Conservation (phyloP, 2,888 invertebrate species). For the Tipula unca region DNA sequence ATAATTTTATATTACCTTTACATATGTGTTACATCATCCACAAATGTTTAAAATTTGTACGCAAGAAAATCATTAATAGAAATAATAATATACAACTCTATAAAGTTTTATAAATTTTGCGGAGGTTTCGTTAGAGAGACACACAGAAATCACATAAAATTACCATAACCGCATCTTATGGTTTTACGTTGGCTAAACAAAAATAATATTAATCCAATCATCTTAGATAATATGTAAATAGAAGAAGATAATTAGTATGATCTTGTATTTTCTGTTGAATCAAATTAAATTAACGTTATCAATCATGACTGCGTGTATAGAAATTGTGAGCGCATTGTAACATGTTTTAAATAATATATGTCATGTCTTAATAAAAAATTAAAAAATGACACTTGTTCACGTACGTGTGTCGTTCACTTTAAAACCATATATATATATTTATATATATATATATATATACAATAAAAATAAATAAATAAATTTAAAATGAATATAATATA, state of each 20-base stretch:
- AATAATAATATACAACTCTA: background rate
- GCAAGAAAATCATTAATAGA: slow-evolving; percentile 3
- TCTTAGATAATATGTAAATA: background rate
- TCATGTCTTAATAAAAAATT: background rate
- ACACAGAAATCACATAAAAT: background rate
- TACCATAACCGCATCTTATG: slow-evolving; percentile 8
- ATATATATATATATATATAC: background rate
- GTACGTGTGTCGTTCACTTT: background rate
- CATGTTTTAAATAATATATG: too few species aligned
- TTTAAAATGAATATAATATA: background rate
- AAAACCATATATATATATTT: background rate
- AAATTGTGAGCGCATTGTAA: too few species aligned
- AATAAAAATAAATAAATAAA: background rate
- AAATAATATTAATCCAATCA: background rate
- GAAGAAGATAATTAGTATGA: background rate
- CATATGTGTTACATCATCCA: background rate
- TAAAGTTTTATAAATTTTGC: background rate
- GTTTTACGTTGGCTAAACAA: background rate
- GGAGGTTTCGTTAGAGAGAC: background rate
- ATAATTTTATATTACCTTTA: too few species aligned
- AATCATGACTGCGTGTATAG: too few species aligned
- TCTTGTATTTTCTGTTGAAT: too few species aligned
- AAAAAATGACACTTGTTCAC: background rate
- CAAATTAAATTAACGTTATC: too few species aligned
- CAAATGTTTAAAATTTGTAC: background rate